Conservation (phyloP, 2,113 vertebrate species). For the Aspidoscelis tigris region DNA sequence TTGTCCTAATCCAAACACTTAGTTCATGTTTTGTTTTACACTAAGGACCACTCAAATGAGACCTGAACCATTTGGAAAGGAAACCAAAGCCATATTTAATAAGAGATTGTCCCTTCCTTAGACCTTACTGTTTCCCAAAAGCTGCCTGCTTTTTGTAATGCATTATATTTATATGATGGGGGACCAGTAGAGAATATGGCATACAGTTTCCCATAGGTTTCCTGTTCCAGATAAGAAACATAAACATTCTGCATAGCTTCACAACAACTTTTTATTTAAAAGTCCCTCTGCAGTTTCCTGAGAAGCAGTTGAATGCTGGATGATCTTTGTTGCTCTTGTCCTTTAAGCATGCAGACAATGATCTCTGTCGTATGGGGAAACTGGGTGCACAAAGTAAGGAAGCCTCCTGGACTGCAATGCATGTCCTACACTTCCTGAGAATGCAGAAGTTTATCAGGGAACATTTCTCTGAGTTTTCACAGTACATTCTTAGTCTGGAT, state of each 20-base stretch:
- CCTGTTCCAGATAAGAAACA: slow-evolving; percentile 78
- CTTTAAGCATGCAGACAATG: slow-evolving; percentile 63
- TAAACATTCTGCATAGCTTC: slow-evolving; percentile 64
- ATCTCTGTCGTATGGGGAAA: slow-evolving; percentile 53
- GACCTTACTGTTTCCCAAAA: slow-evolving; percentile 36
- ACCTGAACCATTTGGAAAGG: slow-evolving; percentile 41
- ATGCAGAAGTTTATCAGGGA: slow-evolving; percentile 33
- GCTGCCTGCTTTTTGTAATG: slow-evolving; percentile 55
- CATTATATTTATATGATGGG: slow-evolving; percentile 76
- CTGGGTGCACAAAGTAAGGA: slow-evolving; percentile 72
- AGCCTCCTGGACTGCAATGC: slow-evolving; percentile 59
- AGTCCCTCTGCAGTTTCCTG: slow-evolving; percentile 59
- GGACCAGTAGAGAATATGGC: slow-evolving; percentile 68
- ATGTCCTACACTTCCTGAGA: slow-evolving; percentile 62
- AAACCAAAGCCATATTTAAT: slow-evolving; percentile 47
- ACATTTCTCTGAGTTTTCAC: slow-evolving; percentile 43
- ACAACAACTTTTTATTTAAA: slow-evolving; percentile 25
- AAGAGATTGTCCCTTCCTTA: slow-evolving; percentile 27
- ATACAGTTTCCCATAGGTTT: slow-evolving; percentile 78
- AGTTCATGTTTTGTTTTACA: slow-evolving; percentile 65
- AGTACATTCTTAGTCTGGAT: slow-evolving; percentile 56
- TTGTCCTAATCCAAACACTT: slow-evolving; percentile 64
- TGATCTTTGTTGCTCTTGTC: slow-evolving; percentile 46
- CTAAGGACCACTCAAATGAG: slow-evolving; percentile 33
- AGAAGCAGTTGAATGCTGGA: slow-evolving; percentile 52